Percentiles rank a stretch among this genome's conserved stretches.
Evolutionary conservation across 2,113 vertebrate species (phyloP).

Genomic region (Clarias batrachus): DNA sequence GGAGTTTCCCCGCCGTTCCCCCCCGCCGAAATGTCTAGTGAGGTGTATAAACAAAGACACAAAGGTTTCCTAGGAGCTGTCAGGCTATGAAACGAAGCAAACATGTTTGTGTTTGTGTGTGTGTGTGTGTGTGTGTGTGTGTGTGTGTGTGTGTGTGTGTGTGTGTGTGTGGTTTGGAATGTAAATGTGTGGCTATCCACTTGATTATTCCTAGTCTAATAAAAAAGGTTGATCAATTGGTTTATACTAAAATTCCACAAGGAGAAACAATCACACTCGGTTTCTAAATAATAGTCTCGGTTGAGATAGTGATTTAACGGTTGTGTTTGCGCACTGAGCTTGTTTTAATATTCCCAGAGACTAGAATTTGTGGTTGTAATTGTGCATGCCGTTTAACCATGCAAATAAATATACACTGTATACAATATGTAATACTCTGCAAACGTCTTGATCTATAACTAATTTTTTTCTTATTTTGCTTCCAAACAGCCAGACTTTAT

Average conservation of each 20-base stretch:
- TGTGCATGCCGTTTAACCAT: not conserved
- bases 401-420: not conserved
- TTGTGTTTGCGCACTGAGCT: not conserved
- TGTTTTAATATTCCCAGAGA: not conserved
- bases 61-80: constrained; percentile 36
- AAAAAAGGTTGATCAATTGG: not conserved
- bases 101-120: constrained; percentile 13
- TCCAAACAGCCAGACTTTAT: too few relatives aligned
- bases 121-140: constrained; percentile 26
- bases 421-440: too few relatives aligned
- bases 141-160: constrained; percentile 14
- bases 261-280: not conserved
- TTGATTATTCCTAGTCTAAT: constrained; percentile 16
- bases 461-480: too few relatives aligned
- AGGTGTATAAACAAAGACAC: constrained; percentile 29
- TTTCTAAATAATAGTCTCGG: not conserved
- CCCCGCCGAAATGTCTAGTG: constrained; percentile 9
- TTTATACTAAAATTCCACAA: not conserved
- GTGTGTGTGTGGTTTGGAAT: constrained; percentile 20
- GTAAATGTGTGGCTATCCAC: constrained; percentile 4
- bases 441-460: too few relatives aligned
- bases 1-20: not conserved
- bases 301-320: not conserved
- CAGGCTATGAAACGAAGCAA: constrained; percentile 15
- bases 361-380: not conserved